phyloP scores from a whole-genome alignment of 2,113 vertebrate genomes.

The Triplophysa siluroides region DNA sequence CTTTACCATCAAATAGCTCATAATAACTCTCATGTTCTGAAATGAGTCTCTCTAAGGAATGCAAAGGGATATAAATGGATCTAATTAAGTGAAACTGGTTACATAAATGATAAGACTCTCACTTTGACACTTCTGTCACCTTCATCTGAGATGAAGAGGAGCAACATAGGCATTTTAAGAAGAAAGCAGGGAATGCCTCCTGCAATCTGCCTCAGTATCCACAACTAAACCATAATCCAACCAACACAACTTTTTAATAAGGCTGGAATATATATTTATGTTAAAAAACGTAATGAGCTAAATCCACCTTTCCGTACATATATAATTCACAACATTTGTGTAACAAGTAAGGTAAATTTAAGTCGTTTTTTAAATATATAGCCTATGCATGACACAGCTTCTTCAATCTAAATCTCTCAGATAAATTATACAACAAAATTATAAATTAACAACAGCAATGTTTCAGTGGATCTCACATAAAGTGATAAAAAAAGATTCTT shows the following conservation, averaged over 20 bases:
- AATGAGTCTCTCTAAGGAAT: not conserved
- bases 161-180: not conserved
- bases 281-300: not conserved
- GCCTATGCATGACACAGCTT: not conserved
- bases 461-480: not conserved
- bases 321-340: not conserved
- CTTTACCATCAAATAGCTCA: not conserved
- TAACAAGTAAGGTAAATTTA: not conserved
- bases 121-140: constrained; percentile 12
- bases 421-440: too few species aligned
- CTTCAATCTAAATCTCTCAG: not conserved
- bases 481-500: not conserved
- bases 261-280: not conserved
- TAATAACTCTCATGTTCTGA: not conserved
- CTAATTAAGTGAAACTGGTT: constrained; percentile 43
- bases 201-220: not conserved
- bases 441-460: not conserved
- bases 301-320: not conserved
- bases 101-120: not conserved
- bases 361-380: too few species aligned
- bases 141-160: not conserved
- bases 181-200: not conserved
- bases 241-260: not conserved
- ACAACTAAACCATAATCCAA: not conserved
- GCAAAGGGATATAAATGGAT: constrained; percentile 28